These are phyloP conservation scores for Agrotis segetum DNA, from an alignment of 2,888 invertebrate species.

Conservation along the genomic window DNA sequence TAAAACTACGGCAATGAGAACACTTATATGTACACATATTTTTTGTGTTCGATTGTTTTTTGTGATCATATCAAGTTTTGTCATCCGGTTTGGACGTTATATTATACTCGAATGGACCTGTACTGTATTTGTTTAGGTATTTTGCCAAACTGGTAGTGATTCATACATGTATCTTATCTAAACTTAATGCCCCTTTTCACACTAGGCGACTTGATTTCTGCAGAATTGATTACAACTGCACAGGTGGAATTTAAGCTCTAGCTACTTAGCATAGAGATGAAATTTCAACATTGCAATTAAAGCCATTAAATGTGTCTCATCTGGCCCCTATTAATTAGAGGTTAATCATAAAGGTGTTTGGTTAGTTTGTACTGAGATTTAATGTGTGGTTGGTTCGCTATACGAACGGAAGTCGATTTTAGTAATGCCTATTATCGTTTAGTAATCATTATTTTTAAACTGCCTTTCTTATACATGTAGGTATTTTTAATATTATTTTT, in stretches of 20 bases:
- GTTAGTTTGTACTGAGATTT: conserved; percentile 12
- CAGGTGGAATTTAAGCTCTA: neutral
- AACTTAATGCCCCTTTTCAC: neutral
- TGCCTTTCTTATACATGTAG: neutral
- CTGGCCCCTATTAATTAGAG: conserved; percentile 10
- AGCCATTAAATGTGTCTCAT: conserved; percentile 1
- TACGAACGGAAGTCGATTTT: conserved; percentile 21
- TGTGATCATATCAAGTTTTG: conserved; percentile 55
- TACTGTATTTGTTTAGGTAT: conserved; percentile 33
- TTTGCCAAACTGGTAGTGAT: conserved; percentile 27
- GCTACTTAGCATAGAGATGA: neutral
- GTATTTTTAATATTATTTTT: too few species aligned
- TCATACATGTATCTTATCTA: conserved; percentile 29
- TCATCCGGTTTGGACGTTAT: conserved; percentile 53
- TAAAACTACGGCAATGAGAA: conserved; percentile 25
- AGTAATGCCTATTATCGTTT: conserved; percentile 3
- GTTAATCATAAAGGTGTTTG: conserved; percentile 22
- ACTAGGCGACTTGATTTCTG: neutral
- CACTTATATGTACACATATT: conserved; percentile 17
- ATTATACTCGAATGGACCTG: conserved; percentile 14
- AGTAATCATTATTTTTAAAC: neutral
- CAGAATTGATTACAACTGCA: neutral
- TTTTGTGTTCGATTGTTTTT: conserved; percentile 59
- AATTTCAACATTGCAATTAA: neutral
- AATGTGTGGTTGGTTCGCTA: conserved; percentile 10